phyloP scores from a whole-genome alignment of 2,113 vertebrate species.

The Heteronetta atricapilla region DNA sequence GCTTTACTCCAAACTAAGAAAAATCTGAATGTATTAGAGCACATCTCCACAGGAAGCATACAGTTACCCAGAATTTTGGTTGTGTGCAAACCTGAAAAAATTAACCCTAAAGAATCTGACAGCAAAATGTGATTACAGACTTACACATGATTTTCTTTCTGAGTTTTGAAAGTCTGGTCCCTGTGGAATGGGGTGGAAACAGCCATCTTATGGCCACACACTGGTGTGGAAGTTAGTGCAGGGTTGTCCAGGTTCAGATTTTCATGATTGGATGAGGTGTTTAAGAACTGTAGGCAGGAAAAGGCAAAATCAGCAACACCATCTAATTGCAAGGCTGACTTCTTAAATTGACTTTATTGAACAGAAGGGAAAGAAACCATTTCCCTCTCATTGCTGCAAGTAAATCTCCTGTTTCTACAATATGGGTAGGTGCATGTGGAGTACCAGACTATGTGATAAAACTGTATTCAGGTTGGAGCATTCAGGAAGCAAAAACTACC shows the following conservation, averaged over 20 bases:
- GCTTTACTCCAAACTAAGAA: background rate
- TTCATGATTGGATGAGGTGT: slow-evolving; percentile 86
- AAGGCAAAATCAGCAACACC: slow-evolving; percentile 28
- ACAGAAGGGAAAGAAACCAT: slow-evolving; percentile 4
- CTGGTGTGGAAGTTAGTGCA: slow-evolving; percentile 81
- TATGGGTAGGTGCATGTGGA: background rate
- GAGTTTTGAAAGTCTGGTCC: slow-evolving; percentile 83
- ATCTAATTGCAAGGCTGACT: background rate
- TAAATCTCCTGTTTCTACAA: slow-evolving; percentile 13
- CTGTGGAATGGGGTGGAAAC: slow-evolving; percentile 78
- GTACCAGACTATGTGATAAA: background rate
- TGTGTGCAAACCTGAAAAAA: background rate
- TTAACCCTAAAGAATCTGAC: fast-evolving
- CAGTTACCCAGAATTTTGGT: background rate
- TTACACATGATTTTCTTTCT: slow-evolving; percentile 93
- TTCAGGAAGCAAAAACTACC: slow-evolving; percentile 12
- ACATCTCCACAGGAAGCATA: background rate
- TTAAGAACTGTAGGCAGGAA: slow-evolving; percentile 86
- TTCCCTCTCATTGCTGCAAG: background rate
- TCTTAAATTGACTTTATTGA: background rate
- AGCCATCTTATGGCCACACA: slow-evolving; percentile 86
- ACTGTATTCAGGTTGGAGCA: background rate
- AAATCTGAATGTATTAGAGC: background rate
- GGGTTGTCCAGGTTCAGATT: slow-evolving; percentile 84
- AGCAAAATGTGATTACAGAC: slow-evolving; percentile 32